Evolutionary conservation across 2,797 vertebrate species (phyloP), one percentile per base, ranked within the genome.

Genomic region (Diplodus puntazzo): DNA sequence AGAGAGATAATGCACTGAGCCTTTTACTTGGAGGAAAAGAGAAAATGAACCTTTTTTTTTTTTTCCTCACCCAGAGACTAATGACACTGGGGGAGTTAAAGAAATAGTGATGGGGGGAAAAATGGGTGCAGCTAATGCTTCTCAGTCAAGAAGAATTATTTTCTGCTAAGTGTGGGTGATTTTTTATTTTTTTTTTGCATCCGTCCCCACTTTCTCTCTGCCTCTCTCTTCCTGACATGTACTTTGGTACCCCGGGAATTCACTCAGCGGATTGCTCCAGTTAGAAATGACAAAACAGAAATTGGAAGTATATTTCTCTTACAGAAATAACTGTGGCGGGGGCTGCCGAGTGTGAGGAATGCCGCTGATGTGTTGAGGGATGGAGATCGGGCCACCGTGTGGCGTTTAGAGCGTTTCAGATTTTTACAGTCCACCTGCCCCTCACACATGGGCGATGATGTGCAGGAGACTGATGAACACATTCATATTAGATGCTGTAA

Each of bases 281-380:
- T 92, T 92, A 87, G 75, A 93, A 88, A 88, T 73, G 84, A 89
- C 88, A 92, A 92, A 93, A 91, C 80, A 80, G 84, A 90, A 91
- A 92, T 69, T 84, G 84, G 76, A 89, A 80, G 81, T 70, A 79
- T 75, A 79, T 90, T 90, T 89, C 79, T 92, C 73, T 68, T 49
- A 79, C 62, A 60, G 66, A 93, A 88, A 90, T 78, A 82, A 87
- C 76, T 58, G 72, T 68, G 75, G 75, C 54, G 11, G 39, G 21
- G 77, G 46, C 62, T 54, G 69, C 65, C 54, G 79, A 82, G 72
- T 83, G 73, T 87, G 77, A 62, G 60, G 60, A 87, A 83, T 48
- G 69, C 58, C 17, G 11, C 68, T 89, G 64, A 90, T 84, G 57
- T 77, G 60, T 60, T 78, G 61, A 69, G 50, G 65, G 78, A 82